Evolutionary conservation across 1,140 invertebrate species (phyloP).

Genomic region (Diachasma alloeum): DNA sequence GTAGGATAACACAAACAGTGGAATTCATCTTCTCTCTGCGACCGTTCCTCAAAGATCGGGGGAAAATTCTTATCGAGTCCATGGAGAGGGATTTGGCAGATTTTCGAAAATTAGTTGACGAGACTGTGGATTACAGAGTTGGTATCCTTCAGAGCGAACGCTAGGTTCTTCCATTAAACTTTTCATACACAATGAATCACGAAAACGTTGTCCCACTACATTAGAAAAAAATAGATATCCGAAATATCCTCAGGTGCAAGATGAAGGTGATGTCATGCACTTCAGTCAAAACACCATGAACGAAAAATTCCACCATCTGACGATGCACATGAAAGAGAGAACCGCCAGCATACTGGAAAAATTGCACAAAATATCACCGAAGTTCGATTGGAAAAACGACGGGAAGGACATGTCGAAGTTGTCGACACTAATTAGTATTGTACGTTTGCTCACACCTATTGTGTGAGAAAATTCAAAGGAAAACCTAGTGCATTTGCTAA

Average conservation of each 20-base stretch:
- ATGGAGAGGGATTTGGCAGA: constrained; percentile 30
- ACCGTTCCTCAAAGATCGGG: constrained; percentile 25
- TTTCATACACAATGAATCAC: no score
- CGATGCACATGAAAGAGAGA: constrained; percentile 28
- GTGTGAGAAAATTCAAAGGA: no score
- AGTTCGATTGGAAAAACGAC: constrained; percentile 30
- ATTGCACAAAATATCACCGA: constrained; percentile 30
- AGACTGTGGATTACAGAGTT: constrained; percentile 27
- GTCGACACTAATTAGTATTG: constrained; percentile 22
- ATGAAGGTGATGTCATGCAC: constrained; percentile 36
- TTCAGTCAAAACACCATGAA: constrained; percentile 31
- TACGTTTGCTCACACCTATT: no score
- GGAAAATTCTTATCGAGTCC: constrained; percentile 15
- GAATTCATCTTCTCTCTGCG: constrained; percentile 30
- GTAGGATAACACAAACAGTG: constrained; percentile 23
- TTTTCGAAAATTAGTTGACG: constrained; percentile 33
- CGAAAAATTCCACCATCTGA: constrained; percentile 26
- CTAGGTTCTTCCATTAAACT: no score
- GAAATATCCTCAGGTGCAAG: constrained; percentile 26
- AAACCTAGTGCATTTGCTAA: no score
- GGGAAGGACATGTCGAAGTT: constrained; percentile 29
- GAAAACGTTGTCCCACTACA: no score
- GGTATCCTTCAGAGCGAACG: not conserved
- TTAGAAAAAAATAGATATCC: no score
- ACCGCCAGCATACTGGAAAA: constrained; percentile 30